Evolutionary conservation across 2,888 invertebrate genomes (phyloP), one percentile per base, ranked within the genome.

Genomic region (Drosophila diplacantha): DNA sequence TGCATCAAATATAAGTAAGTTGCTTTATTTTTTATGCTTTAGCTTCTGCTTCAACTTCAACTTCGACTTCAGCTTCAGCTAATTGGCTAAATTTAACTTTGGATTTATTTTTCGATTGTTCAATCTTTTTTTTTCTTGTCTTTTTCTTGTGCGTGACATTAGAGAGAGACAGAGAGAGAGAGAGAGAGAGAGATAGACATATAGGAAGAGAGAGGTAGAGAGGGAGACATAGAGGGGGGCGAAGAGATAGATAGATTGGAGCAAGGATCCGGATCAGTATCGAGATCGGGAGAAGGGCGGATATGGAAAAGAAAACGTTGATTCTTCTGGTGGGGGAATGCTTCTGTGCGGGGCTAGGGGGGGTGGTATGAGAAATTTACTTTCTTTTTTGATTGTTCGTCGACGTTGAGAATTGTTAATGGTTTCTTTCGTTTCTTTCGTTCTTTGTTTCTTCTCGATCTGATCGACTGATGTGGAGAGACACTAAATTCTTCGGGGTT

Each of bases 371-470:
- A 66, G 52, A 71, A 83, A 85, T 81, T 83, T 65, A 81, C 31
- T 84, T 86, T 85, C 85, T 87, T 83, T 74, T 83, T 83, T 83
- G 83, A 83, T 83, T 83, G 83, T 83, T 83, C 44, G 54, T 59
- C 53, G 58, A 55, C 52, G 32, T 50, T 34, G 24, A 53, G 43
- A 37, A 18, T 16, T 9, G 18, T 35, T 29, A 60, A 43, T 43
- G 43, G 29, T 29, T 60, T 55, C 34, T 59, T 35, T 35, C 18
- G 53, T 51, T 51, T 39, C 34, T 26, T 63, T 39, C 31, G 26
- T 49, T 39, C 26, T 18, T 54, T 20, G 26, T 43, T 43, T 43
- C 43, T 26, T 43, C 43, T 43, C 41, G 59, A 50, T 38, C 38
- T 67, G 24, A 16, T 38, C 43, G 26, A 43, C 34, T 46, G 26